Evolutionary conservation across 2,113 vertebrate genomes (phyloP).

Genomic region (Scolopax mira): DNA sequence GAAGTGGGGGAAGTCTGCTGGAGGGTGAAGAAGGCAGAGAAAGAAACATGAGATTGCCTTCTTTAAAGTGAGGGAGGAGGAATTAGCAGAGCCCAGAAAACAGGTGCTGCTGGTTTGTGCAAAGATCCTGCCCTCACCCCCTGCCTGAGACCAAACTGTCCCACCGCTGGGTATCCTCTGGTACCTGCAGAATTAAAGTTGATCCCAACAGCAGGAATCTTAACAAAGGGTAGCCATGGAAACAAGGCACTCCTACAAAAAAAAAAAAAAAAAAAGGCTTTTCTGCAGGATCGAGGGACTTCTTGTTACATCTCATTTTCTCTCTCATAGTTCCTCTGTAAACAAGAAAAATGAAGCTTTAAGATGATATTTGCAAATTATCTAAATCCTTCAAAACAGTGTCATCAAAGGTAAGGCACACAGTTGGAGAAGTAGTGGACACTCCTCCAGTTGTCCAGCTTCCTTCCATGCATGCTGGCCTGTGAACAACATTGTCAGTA

Average conservation of each 20-base stretch:
- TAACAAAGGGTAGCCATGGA: neutral
- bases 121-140: neutral
- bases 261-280: neutral
- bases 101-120: neutral
- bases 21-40: neutral
- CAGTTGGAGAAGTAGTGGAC: neutral
- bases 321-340: neutral
- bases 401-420: neutral
- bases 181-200: neutral
- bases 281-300: neutral
- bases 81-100: neutral
- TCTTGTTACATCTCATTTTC: neutral
- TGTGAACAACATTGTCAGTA: neutral
- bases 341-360: slow-evolving; percentile 7
- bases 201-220: neutral
- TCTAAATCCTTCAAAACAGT: neutral
- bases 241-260: neutral
- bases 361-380: neutral
- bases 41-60: neutral
- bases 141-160: neutral
- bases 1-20: neutral
- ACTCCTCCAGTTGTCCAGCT: neutral
- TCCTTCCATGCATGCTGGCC: neutral
- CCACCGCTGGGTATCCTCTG: neutral
- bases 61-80: neutral